phyloP scores from a whole-genome alignment of 64 coral and sea anemone genomes.

The Exaiptasia diaphana region DNA sequence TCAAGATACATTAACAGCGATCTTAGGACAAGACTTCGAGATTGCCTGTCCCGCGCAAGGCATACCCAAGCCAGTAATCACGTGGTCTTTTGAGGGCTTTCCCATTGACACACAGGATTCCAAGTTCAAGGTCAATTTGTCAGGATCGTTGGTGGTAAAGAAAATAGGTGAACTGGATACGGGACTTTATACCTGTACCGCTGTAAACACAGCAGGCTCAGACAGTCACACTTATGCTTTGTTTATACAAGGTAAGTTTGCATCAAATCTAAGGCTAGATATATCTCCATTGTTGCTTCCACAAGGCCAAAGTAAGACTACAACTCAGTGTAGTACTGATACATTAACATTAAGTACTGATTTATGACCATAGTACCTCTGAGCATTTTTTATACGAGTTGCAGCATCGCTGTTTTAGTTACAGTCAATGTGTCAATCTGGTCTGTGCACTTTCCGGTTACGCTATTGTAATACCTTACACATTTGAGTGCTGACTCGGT shows the following conservation, averaged over 20 bases:
- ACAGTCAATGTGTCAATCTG: too few species aligned
- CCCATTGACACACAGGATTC: not conserved
- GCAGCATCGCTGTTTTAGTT: too few species aligned
- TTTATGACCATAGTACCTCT: too few species aligned
- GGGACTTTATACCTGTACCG: conserved; percentile 39
- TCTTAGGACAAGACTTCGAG: conserved; percentile 18
- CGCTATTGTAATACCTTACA: too few species aligned
- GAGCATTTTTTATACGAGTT: too few species aligned
- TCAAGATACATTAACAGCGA: conserved; percentile 33
- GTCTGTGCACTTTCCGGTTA: too few species aligned
- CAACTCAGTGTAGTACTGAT: too few species aligned
- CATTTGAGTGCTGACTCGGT: too few species aligned
- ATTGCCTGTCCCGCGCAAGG: conserved; percentile 49
- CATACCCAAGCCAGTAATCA: conserved; percentile 50
- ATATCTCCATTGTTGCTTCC: too few species aligned
- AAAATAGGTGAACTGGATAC: not conserved
- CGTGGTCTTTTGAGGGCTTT: conserved; percentile 48
- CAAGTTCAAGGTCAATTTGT: conserved; percentile 16
- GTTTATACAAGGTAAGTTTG: not conserved
- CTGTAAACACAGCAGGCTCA: conserved; percentile 23
- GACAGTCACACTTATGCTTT: not conserved
- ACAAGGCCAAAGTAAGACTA: too few species aligned
- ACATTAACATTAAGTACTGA: too few species aligned
- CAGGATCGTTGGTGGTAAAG: conserved; percentile 46
- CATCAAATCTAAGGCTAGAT: too few species aligned